Conservation (phyloP, 2,797 vertebrate genomes). For the Champsocephalus gunnari region DNA sequence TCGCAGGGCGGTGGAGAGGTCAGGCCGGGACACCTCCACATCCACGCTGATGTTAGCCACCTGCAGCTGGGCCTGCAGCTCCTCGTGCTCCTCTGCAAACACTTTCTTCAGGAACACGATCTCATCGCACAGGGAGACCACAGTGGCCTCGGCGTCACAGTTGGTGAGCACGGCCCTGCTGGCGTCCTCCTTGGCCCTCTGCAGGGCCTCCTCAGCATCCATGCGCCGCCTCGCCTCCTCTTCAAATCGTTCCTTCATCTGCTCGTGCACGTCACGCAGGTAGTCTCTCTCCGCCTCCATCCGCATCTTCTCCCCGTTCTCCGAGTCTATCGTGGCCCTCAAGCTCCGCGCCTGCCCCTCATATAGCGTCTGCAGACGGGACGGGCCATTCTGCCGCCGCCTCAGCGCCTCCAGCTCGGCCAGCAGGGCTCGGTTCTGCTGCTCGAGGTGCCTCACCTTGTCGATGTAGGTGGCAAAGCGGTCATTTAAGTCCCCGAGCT, state of each 20-base stretch:
- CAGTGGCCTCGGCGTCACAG: constrained; percentile 79
- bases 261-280: constrained; percentile 75
- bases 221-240: constrained; percentile 74
- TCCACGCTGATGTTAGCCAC: constrained; percentile 80
- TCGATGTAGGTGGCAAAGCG: constrained; percentile 89
- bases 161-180: constrained; percentile 72
- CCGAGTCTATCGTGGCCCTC: constrained; percentile 83
- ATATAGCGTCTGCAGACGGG: constrained; percentile 84
- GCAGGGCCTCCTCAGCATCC: constrained; percentile 80
- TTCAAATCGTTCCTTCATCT: constrained; percentile 80
- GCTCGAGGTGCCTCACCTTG: constrained; percentile 87
- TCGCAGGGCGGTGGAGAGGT: constrained; percentile 85
- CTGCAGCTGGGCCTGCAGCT: constrained; percentile 83
- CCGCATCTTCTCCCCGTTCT: constrained; percentile 83
- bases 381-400: constrained; percentile 79
- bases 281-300: constrained; percentile 84
- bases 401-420: constrained; percentile 84
- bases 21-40: constrained; percentile 83
- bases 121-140: constrained; percentile 83
- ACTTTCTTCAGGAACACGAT: constrained; percentile 86
- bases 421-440: constrained; percentile 85
- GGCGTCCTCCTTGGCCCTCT: constrained; percentile 79
- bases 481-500: constrained; percentile 88
- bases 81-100: constrained; percentile 83
- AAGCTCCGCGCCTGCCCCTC: constrained; percentile 84